Percentiles rank a stretch among this genome's conserved stretches.
Evolutionary conservation across 2,888 invertebrate species (phyloP).

Genomic region (Cosmia trapezina): DNA sequence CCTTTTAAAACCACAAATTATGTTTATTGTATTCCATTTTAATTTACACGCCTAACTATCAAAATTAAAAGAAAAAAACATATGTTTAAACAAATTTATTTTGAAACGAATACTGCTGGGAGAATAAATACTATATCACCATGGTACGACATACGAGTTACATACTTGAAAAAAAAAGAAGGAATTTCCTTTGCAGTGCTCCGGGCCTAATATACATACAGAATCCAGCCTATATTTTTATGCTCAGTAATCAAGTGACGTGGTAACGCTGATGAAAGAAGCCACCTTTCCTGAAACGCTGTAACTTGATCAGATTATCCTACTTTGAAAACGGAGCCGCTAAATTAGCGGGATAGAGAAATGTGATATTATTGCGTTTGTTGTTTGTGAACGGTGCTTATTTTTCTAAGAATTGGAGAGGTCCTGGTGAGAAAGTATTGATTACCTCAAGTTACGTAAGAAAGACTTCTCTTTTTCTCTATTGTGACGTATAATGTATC

Average conservation of each 20-base stretch:
- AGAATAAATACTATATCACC: no score
- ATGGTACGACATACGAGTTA: no score
- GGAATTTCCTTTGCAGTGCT: slow-evolving; percentile 7
- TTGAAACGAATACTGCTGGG: no score
- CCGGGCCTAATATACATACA: slow-evolving; percentile 23
- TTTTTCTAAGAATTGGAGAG: neutral
- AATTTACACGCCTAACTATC: no score
- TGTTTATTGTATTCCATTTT: no score
- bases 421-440: neutral
- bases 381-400: neutral
- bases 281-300: slow-evolving; percentile 44
- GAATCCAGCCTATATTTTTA: slow-evolving; percentile 38
- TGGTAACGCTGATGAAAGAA: slow-evolving; percentile 62
- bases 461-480: neutral
- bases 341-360: slow-evolving; percentile 27
- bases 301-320: slow-evolving; percentile 59
- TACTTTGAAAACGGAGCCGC: slow-evolving; percentile 43
- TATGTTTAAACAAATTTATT: no score
- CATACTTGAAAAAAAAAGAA: slow-evolving; percentile 2
- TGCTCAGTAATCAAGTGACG: slow-evolving; percentile 51
- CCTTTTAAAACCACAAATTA: no score
- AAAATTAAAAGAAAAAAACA: no score
- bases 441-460: neutral
- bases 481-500: no score
- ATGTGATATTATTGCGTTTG: neutral